These are phyloP conservation scores for Panopea generosa DNA, from an alignment of 2,888 invertebrate species.

Conservation along the genomic window DNA sequence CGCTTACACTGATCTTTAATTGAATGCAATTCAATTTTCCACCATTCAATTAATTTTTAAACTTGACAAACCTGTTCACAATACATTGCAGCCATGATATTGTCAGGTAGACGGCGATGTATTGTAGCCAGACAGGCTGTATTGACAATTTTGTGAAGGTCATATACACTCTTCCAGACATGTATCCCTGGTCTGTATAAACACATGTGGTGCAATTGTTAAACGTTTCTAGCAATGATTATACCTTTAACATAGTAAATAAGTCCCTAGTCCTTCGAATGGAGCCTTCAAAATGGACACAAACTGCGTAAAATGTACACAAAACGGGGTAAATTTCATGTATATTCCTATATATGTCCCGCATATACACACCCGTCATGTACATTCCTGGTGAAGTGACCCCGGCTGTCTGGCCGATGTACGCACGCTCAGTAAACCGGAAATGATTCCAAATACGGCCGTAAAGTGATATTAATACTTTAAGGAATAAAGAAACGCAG, in stretches of 20 bases:
- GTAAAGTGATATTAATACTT: no score
- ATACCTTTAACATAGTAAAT: conserved; percentile 23
- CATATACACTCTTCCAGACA: conserved; percentile 22
- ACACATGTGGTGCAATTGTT: conserved; percentile 30
- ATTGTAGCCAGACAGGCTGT: conserved; percentile 32
- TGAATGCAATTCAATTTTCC: no score
- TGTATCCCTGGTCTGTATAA: conserved; percentile 40
- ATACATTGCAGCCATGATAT: not conserved
- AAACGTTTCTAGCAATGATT: not conserved
- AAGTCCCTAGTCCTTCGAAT: not conserved
- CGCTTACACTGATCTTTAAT: no score
- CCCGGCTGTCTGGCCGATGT: conserved; percentile 37
- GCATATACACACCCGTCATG: conserved; percentile 61
- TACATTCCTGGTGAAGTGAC: conserved; percentile 59
- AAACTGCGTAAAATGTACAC: conserved; percentile 40
- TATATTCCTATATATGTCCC: conserved; percentile 65
- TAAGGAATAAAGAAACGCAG: no score
- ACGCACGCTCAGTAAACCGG: conserved; percentile 56
- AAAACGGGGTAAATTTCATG: conserved; percentile 62
- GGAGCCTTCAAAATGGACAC: conserved; percentile 10
- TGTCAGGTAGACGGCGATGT: not conserved
- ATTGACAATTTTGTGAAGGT: conserved; percentile 56
- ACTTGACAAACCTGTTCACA: not conserved
- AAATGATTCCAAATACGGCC: conserved; percentile 29
- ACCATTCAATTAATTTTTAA: no score